Evolutionary conservation across 2,797 vertebrate species (phyloP), one percentile per base, ranked within the genome.

Genomic region (Melanotaenia boesemani): DNA sequence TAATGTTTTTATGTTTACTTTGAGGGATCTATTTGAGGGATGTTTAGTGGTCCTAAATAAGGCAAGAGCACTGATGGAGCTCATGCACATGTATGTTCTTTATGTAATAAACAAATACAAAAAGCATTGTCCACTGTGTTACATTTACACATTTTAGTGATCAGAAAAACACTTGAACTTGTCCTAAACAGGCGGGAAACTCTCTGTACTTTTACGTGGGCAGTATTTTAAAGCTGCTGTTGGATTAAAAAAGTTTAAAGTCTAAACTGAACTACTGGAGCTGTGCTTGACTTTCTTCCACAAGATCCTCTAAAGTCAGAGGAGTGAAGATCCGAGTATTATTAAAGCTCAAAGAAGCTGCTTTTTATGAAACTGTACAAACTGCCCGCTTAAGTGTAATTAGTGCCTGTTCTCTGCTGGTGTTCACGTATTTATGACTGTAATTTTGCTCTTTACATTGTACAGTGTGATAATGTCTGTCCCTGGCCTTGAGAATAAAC

Each of bases 371-470:
- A 36, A 68, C 52, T 86, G 85, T 91, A 86, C 69, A 89, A 82
- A 86, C 71, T 63, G 86, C 82, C 88, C 89, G 88, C 83, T 77
- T 80, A 24, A 2, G 60, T 88, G 79, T 85, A 57, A 70, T 79
- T 86, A 82, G 82, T 91, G 87, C 84, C 81, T 89, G 87, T 79
- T 80, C 80, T 86, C 68, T 76, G 63, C 76, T 72, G 74, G 71
- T 86, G 77, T 83, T 80, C 26, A 74, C 86, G 75, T 90, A 87
- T 91, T 91, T 90, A 91, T 86, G 85, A 83, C n/a, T 87, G 77
- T 88, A 58, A 73, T 82, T 74, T 68, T 75, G 68, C 77, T 83
- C 74, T 80, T 78, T 66, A 67, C 13, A 37, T 69, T 80, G 79
- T 86, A 82, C 66, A 70, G 77, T 74, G 85, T 84, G 76, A 76